Evolutionary conservation across 1,140 invertebrate species (phyloP).

Genomic region (Tachypleus tridentatus): DNA sequence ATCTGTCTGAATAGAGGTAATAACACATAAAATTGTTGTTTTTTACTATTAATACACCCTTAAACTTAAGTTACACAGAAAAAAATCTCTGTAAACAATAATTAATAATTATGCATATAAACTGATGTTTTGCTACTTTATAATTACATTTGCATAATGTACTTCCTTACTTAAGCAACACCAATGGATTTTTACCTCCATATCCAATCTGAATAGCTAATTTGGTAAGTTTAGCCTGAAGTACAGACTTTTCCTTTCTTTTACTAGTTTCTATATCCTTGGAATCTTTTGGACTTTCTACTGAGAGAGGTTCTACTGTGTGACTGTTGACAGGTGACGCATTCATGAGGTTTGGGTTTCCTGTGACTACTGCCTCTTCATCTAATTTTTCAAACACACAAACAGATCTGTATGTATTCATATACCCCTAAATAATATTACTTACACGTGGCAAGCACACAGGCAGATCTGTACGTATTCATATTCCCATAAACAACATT

Average conservation of each 20-base stretch:
- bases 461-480: too few relatives aligned
- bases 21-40: too few relatives aligned
- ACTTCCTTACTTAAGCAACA: background rate
- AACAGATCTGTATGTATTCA: too few relatives aligned
- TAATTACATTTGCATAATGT: background rate
- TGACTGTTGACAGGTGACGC: conserved; percentile 20
- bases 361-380: conserved; percentile 20
- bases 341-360: conserved; percentile 22
- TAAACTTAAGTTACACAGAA: conserved; percentile 1
- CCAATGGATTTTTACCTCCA: conserved; percentile 47
- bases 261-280: conserved; percentile 17
- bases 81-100: background rate
- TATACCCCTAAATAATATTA: too few relatives aligned
- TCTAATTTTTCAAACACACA: conserved; percentile 6
- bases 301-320: conserved; percentile 8
- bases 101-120: conserved; percentile 3
- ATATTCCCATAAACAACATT: too few relatives aligned
- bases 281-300: conserved; percentile 24
- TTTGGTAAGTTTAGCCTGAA: conserved; percentile 97
- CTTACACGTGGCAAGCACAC: too few relatives aligned
- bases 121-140: background rate
- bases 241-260: conserved; percentile 90
- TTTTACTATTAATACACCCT: too few relatives aligned
- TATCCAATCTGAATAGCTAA: conserved; percentile 99
- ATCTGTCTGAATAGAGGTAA: too few relatives aligned